Evolutionary conservation across 2,113 vertebrate genomes (phyloP), one percentile per base, ranked within the genome.

Genomic region (Python bivittatus): DNA sequence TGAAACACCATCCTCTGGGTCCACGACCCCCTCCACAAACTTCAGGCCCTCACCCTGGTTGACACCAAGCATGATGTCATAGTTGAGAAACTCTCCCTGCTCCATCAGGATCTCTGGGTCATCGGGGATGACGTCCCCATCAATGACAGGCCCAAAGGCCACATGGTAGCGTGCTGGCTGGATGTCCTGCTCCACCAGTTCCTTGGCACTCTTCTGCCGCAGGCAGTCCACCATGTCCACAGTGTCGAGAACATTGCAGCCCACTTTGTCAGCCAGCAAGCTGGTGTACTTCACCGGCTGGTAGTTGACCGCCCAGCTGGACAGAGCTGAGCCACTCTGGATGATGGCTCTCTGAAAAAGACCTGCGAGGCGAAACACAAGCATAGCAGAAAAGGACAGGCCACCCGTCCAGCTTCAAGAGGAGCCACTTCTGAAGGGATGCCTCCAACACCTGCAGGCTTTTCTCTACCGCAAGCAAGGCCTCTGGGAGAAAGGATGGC

Each of bases 221-320:
- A 99, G 98, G 96, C 99, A 99, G 95, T 99, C 99, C 95, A 99
- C 99, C 99, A 99, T 99, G 96, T 99, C 99, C 94, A 99, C 98
- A 0, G 99, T 99, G 96, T 99, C 99, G 95, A 99, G 98, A 93
- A 99, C 99, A 0, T 99, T 99, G 95, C 99, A 99, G 96, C 99
- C 99, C 95, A 99, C 99, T 96, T 99, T 99, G 97, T 99, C 99
- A 0, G 99, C 98, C 96, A 99, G 97, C 93, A 99, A 97, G 96
- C 99, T 99, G 13, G 99, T 99, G 89, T 99, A 99, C 96, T 99
- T 99, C 95, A 99, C 99, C 0, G 99, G 99, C 96, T 99, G 99
- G 97, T 99, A 99, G 97, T 99, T 99, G 95, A 99, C 99, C 0
- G 99, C 99, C 99, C 99, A 99, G 97, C 99, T 99, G 96, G 99